Percentiles rank a stretch among this genome's conserved stretches.
phyloP scores from a whole-genome alignment of 2,113 vertebrate species.

The Phylloscopus trochilus region DNA sequence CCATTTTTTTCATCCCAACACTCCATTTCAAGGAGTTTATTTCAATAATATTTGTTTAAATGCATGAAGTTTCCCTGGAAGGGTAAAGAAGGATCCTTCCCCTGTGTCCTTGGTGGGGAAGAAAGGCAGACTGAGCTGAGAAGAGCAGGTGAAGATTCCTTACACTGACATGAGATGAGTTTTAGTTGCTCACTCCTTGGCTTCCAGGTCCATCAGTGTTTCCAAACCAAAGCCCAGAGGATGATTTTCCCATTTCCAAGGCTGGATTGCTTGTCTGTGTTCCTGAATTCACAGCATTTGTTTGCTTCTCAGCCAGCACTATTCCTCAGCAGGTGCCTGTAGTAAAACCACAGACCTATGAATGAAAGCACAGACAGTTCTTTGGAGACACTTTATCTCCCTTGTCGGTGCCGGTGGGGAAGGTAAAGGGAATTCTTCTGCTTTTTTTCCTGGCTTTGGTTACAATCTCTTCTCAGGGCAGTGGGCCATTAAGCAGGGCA shows the following conservation, averaged over 20 bases:
- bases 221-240: neutral
- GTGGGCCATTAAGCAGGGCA: neutral
- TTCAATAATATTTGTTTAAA: neutral
- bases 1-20: neutral
- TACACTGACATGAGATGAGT: neutral
- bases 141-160: neutral
- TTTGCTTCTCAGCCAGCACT: neutral
- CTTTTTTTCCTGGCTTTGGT: neutral
- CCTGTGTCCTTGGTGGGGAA: neutral
- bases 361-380: neutral
- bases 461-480: neutral
- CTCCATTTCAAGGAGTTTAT: neutral
- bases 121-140: neutral
- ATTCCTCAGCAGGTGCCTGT: neutral
- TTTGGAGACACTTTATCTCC: neutral
- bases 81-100: neutral
- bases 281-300: neutral
- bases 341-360: neutral
- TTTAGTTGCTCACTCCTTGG: neutral
- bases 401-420: fast-evolving
- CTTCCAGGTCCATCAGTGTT: neutral
- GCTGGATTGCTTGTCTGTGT: neutral
- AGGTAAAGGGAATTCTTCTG: neutral
- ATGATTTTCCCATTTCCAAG: neutral
- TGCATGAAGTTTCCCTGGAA: neutral